Evolutionary conservation across 2,113 vertebrate species (phyloP), one percentile per base, ranked within the genome.

Genomic region (Sarotherodon lohbergeri): DNA sequence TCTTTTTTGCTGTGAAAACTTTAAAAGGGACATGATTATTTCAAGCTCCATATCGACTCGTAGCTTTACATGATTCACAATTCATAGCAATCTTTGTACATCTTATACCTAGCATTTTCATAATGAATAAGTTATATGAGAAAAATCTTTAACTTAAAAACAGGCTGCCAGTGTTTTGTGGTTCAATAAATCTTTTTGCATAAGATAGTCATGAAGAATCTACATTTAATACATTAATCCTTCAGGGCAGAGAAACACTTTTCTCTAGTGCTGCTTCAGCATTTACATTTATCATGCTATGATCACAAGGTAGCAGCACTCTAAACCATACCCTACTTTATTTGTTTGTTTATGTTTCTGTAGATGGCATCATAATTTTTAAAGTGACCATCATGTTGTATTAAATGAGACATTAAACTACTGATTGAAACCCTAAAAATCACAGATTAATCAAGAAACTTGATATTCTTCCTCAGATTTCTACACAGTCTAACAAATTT

Each of bases 21-120:
- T 66, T 66, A 66, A 66, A 36, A 0, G 32, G 17, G 17, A 29
- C 24, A 19, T 48, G 14, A 48, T 76, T 29, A 76, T 76, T 48
- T 76, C 24, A 27, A 48, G 43, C 71, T 29, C 14, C 13, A 22
- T 19, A 29, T 81, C 6, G 9, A 50, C 71, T 73, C 14, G 16
- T 78, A 19, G 71, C 43, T 76, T 29, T 48, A 11, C 43, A 5
- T 76, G 71, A 50, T 27, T 12, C 71, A 76, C 24, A 76, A 27
- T 17, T 32, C 43, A 50, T 12, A 29, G 0, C 16, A 32, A 76
- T 32, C 71, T 48, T 76, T 76, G 41, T 50, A 50, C 10, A 4
- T 50, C 24, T 19, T 76, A 1, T 5, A 29, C 9, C 0, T 0
- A 43, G 71, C 0, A 48, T 66, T 66, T 66, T 66, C 19, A 73